phyloP scores from a whole-genome alignment of 2,888 invertebrate species.

The Geophilus truncorum region DNA sequence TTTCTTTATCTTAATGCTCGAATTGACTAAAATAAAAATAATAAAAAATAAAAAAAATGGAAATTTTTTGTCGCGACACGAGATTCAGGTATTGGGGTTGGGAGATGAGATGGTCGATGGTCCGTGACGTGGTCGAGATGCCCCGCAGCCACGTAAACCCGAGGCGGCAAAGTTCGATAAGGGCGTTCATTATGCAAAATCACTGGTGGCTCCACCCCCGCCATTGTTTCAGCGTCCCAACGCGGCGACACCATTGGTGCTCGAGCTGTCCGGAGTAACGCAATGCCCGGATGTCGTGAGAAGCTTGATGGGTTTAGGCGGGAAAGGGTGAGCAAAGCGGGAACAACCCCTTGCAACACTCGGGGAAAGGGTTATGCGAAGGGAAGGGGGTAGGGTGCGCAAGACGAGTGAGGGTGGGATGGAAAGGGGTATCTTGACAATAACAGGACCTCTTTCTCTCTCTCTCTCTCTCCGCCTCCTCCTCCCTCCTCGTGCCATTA shows the following conservation, averaged over 20 bases:
- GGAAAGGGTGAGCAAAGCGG: background rate
- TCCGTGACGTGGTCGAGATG: conserved; percentile 9
- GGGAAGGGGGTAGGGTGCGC: background rate
- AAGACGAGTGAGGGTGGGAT: background rate
- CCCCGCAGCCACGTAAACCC: background rate
- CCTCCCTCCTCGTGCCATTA: conserved; percentile 1
- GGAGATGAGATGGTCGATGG: background rate
- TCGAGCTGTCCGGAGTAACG: background rate
- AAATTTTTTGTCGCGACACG: background rate
- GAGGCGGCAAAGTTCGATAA: conserved; percentile 12
- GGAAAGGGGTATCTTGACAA: conserved; percentile 20
- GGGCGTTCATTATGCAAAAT: conserved; percentile 14
- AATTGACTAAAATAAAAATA: no score
- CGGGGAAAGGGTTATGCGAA: conserved; percentile 30
- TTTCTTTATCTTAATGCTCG: background rate
- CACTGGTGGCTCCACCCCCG: conserved; percentile 3
- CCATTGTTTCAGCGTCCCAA: conserved; percentile 15
- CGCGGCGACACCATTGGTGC: conserved; percentile 20
- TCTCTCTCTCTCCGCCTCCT: background rate
- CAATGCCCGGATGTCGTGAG: conserved; percentile 15
- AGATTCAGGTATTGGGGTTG: background rate
- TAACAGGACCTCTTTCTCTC: conserved; percentile 5
- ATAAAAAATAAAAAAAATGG: no score
- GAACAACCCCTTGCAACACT: conserved; percentile 17
- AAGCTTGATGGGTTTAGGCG: background rate